These are phyloP conservation scores for Fregata magnificens DNA, from an alignment of 2,113 vertebrate species.

Conservation along the genomic window DNA sequence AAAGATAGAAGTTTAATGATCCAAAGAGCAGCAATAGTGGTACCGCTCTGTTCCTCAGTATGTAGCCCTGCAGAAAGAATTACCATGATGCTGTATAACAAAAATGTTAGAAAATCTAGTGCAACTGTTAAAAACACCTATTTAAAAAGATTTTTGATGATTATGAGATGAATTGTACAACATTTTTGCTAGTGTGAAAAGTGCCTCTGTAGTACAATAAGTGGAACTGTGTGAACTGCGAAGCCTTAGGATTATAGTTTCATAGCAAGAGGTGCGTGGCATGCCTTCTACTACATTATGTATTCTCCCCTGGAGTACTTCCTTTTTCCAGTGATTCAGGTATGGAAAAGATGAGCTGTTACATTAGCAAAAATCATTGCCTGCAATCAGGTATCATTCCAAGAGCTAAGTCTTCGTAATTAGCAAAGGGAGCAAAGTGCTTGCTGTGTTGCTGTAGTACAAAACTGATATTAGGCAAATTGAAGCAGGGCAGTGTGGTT, in stretches of 20 bases:
- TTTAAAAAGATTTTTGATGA: not conserved
- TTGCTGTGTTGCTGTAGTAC: not conserved
- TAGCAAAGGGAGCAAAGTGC: not conserved
- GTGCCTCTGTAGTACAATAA: not conserved
- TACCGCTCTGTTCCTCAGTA: not conserved
- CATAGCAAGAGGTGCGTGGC: not conserved
- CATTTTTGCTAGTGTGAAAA: not conserved
- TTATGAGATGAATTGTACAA: not conserved
- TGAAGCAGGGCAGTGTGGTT: not conserved
- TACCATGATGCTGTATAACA: not conserved
- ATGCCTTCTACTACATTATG: not conserved
- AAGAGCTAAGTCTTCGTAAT: not conserved
- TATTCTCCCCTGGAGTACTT: not conserved
- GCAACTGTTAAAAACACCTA: not conserved
- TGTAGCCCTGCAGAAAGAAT: constrained; percentile 23
- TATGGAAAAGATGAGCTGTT: constrained; percentile 33
- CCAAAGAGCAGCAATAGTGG: not conserved
- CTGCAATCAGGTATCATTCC: not conserved
- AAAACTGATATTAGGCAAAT: not conserved
- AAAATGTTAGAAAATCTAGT: not conserved
- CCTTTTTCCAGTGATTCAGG: constrained; percentile 14
- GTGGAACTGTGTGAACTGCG: not conserved
- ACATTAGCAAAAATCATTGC: constrained; percentile 16
- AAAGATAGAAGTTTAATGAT: not conserved
- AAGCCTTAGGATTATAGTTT: constrained; percentile 26